Percentiles rank a stretch among this genome's conserved stretches.
Evolutionary conservation across 2,113 vertebrate species (phyloP).

Genomic region (Elgaria multicarinata): DNA sequence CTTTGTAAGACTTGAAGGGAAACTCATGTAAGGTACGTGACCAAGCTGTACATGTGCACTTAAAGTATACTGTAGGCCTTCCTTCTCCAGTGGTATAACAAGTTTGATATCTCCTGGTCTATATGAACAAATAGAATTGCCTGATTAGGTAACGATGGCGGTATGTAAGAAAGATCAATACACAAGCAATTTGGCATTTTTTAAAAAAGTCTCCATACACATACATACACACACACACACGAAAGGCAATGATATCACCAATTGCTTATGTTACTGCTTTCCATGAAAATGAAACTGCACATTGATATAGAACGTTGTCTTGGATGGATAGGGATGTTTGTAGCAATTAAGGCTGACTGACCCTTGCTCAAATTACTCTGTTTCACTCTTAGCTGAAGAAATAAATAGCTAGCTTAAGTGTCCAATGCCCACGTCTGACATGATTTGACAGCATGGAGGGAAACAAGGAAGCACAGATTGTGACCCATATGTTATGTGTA

Average conservation of each 20-base stretch:
- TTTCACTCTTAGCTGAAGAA: conserved; percentile 1
- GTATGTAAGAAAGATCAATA: neutral
- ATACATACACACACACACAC: no score
- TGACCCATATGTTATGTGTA: neutral
- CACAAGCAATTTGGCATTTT: neutral
- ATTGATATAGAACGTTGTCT: neutral
- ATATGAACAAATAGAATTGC: neutral
- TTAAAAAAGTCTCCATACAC: no score
- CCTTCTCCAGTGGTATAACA: no score
- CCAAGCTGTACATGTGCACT: neutral
- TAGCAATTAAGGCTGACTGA: neutral
- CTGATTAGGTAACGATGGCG: neutral
- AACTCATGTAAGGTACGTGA: neutral
- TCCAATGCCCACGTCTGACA: neutral
- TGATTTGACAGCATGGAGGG: neutral
- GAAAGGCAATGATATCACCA: neutral
- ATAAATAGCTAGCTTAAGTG: neutral
- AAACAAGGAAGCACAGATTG: neutral
- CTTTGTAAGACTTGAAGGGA: neutral
- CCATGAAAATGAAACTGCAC: neutral
- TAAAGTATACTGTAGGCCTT: neutral
- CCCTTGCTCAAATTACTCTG: neutral
- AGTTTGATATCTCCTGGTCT: no score
- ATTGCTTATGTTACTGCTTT: neutral
- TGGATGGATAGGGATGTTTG: neutral